Base-by-base conservation (phyloP, 2,113 vertebrate species). In the Dendrocopos noguchii region DNA sequence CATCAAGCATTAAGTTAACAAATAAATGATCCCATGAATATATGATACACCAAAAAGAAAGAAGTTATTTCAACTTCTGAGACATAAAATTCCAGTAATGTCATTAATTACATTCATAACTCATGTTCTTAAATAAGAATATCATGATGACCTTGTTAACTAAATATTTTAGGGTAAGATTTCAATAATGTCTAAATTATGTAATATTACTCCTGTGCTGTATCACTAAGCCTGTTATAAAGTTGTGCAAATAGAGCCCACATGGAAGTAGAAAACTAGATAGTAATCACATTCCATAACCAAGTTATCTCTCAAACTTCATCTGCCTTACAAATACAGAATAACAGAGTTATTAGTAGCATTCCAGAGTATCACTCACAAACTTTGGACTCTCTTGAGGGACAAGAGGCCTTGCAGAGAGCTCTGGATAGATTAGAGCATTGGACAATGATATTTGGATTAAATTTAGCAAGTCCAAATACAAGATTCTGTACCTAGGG, bases 41-140 rank as follows among this genome's bases (percentile, higher is more conserved):
- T 71, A 86, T 87, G 90, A 81, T 55, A 76, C 15, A 36, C 2
- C 44, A 70, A 36, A 92, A 86, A 63, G 33, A 55, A 46, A 19
- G 16, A 18, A 47, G 24, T 84, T 79, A n/a, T 81, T 93, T 90
- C 71, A 86, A 61, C 52, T 90, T 74, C 84, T 91, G 44, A 94
- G 93, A 47, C 15, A 66, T 46, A 89, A 65, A 76, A 72, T 91
- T 17, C 29, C 88, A 31, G 73, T 79, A 89, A 78, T 88, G 80
- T 61, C 95, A 81, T 34, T 93, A 50, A 71, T 67, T 6, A 44
- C 29, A 74, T 84, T 82, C 57, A 47, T 47, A 93, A 33, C 75
- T 70, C 16, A 21, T 73, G 65, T 80, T 88, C 28, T 71, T 46
- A 90, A 76, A 77, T 31, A 65, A 56, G 3, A 39, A 56, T 27